A percentile compares a stretch with the other conserved stretches of the same genome.
Conservation (phyloP, 53 echinoderm and acorn worm genomes). For the Echinarachnius parma region DNA sequence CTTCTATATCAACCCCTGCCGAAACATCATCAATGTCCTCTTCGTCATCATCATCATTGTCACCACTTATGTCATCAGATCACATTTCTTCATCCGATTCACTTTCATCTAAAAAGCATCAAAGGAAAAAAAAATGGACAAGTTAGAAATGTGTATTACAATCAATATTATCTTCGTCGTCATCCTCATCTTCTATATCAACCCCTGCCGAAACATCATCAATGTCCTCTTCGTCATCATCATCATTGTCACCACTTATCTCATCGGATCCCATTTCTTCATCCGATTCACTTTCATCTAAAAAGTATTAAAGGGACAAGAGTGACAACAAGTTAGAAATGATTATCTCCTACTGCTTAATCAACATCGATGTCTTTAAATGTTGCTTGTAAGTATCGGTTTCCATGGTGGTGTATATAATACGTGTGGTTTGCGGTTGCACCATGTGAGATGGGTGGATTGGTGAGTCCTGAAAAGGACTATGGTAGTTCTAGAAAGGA, state of each 20-base stretch:
- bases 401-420: too few species aligned
- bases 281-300: background rate
- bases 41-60: background rate
- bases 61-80: background rate
- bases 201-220: conserved; percentile 30
- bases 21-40: conserved; percentile 1
- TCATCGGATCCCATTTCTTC: background rate
- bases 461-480: too few species aligned
- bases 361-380: conserved; percentile 28
- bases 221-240: background rate
- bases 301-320: background rate
- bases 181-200: conserved; percentile 10
- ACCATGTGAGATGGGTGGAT: too few species aligned
- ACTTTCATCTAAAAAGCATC: background rate
- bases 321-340: background rate
- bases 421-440: too few species aligned
- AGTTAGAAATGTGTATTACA: too few species aligned
- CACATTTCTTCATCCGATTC: background rate
- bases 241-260: background rate
- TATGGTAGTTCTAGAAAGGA: too few species aligned
- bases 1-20: conserved; percentile 11
- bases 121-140: background rate
- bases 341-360: conserved; percentile 14
- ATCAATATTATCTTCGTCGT: conserved; percentile 20
- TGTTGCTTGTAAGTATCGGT: too few species aligned